phyloP scores from a whole-genome alignment of 2,113 vertebrate species.

The Todiramphus saurophagus region DNA sequence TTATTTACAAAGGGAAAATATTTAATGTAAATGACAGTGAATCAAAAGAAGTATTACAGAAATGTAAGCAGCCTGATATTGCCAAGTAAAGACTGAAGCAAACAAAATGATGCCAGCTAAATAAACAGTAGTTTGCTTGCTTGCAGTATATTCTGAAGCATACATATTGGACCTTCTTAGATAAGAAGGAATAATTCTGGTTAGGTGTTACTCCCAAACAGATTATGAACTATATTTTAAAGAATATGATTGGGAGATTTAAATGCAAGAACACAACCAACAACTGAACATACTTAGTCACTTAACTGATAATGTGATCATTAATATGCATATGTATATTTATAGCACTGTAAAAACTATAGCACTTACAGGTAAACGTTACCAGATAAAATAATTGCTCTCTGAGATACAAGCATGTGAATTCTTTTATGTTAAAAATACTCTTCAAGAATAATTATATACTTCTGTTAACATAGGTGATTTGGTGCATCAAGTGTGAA shows the following conservation, averaged over 20 bases:
- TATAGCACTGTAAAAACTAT: neutral
- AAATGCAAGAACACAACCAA: neutral
- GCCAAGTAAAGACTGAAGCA: neutral
- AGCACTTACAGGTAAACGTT: neutral
- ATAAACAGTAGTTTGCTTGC: neutral
- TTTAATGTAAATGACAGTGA: neutral
- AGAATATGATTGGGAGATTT: neutral
- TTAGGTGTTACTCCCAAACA: neutral
- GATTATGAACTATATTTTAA: neutral
- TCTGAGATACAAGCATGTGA: neutral
- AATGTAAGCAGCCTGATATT: neutral
- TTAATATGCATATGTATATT: neutral
- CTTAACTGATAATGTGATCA: neutral
- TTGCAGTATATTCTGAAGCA: neutral
- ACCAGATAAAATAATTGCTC: neutral
- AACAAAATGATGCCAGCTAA: neutral
- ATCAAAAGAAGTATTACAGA: neutral
- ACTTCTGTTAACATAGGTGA: neutral
- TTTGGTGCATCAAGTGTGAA: neutral
- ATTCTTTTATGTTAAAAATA: neutral
- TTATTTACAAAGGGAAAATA: conserved; percentile 26
- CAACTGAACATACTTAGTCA: neutral
- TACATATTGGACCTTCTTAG: neutral
- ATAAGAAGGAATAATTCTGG: neutral
- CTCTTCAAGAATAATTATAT: neutral